Evolutionary conservation across 2,113 vertebrate genomes (phyloP).

Genomic region (Dissostichus mawsoni): DNA sequence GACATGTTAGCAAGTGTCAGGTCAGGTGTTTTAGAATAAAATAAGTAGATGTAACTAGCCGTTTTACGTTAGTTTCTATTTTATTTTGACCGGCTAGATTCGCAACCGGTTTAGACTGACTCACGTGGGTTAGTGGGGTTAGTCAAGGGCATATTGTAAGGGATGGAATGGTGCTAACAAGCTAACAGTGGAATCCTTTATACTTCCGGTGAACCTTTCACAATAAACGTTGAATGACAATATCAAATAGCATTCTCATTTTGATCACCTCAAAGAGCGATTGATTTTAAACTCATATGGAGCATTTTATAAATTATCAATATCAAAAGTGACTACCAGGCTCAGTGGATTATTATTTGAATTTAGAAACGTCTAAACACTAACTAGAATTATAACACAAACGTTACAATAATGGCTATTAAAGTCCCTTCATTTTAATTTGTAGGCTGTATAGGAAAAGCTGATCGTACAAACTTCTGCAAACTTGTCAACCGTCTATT

Average conservation of each 20-base stretch:
- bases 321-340: not conserved
- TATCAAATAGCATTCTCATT: not conserved
- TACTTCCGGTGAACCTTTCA: slow-evolving; percentile 22
- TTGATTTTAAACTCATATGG: not conserved
- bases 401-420: not conserved
- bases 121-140: slow-evolving; percentile 35
- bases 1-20: slow-evolving; percentile 62
- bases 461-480: not conserved
- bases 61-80: fast-evolving
- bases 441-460: not conserved
- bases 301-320: not conserved
- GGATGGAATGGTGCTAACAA: fast-evolving
- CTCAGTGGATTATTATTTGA: not conserved
- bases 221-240: not conserved
- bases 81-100: not conserved
- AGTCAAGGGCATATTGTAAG: slow-evolving; percentile 58
- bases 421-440: not conserved
- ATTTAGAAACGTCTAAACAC: not conserved
- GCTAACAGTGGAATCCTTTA: fast-evolving
- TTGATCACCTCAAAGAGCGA: too few relatives aligned
- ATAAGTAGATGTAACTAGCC: not conserved
- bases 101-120: not conserved
- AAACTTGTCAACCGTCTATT: not conserved
- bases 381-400: too few relatives aligned
- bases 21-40: not conserved